Conservation (phyloP, 2,797 vertebrate species). For the Enteromius argenteus region DNA sequence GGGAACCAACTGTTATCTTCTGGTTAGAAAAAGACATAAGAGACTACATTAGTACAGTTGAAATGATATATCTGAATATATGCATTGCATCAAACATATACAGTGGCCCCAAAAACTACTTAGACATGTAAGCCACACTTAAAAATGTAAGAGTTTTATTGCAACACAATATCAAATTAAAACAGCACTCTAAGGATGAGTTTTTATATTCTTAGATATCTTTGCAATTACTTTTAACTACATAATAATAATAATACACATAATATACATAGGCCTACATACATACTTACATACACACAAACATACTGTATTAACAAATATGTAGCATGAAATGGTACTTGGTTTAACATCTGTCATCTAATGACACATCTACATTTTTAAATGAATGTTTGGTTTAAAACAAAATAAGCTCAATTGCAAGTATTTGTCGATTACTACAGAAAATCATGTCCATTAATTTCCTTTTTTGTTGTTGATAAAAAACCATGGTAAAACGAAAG, state of each 20-base stretch:
- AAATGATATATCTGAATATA: background rate
- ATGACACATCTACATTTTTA: background rate
- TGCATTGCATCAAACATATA: background rate
- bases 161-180: background rate
- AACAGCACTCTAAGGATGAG: background rate
- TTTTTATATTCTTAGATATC: background rate
- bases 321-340: background rate
- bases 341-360: background rate
- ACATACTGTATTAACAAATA: background rate
- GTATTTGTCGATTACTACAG: background rate
- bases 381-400: constrained; percentile 1
- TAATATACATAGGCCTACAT: background rate
- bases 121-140: background rate
- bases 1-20: constrained; percentile 97
- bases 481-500: background rate
- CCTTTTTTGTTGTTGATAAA: background rate
- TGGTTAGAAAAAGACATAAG: constrained; percentile 71
- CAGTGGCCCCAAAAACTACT: constrained; percentile 1
- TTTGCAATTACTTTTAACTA: background rate
- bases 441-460: background rate
- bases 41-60: background rate
- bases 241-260: background rate
- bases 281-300: background rate
- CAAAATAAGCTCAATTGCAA: background rate
- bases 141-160: background rate